Evolutionary conservation across 2,113 vertebrate genomes (phyloP).

Genomic region (Nipponia nippon): DNA sequence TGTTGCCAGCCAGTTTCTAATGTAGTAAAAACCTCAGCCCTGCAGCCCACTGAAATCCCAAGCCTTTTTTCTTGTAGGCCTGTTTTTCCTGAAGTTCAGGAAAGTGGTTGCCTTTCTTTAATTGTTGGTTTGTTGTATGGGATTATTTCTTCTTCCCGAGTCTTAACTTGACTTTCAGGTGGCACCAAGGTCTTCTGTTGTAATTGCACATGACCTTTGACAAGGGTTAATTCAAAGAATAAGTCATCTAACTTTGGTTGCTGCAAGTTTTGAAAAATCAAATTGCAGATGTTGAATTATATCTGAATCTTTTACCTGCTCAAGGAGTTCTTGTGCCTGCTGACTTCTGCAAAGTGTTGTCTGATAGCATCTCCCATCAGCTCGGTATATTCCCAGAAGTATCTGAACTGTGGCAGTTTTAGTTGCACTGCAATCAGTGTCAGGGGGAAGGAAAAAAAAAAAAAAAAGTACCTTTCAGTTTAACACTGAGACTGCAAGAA

Average conservation of each 20-base stretch:
- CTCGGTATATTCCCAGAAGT: not conserved
- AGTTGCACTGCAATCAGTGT: not conserved
- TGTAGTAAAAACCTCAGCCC: not conserved
- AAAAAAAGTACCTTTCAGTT: not conserved
- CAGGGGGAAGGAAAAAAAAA: too few relatives aligned
- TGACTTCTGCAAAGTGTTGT: not conserved
- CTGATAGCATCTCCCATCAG: slow-evolving; percentile 5
- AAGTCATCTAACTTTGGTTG: not conserved
- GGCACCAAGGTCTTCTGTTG: not conserved
- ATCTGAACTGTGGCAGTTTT: not conserved
- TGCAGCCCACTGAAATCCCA: not conserved
- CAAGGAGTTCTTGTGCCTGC: not conserved
- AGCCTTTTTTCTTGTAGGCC: not conserved
- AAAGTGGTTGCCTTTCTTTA: not conserved
- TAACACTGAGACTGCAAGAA: not conserved
- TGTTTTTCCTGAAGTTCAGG: not conserved
- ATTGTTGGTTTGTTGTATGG: not conserved
- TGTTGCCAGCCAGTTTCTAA: not conserved
- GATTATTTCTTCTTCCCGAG: not conserved
- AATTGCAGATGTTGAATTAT: not conserved
- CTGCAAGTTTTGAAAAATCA: not conserved
- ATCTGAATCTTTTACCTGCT: not conserved
- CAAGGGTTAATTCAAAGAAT: not conserved
- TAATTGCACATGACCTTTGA: not conserved
- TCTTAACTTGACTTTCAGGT: not conserved